Conservation (phyloP, 2,797 vertebrate genomes). For the Artibeus lituratus region DNA sequence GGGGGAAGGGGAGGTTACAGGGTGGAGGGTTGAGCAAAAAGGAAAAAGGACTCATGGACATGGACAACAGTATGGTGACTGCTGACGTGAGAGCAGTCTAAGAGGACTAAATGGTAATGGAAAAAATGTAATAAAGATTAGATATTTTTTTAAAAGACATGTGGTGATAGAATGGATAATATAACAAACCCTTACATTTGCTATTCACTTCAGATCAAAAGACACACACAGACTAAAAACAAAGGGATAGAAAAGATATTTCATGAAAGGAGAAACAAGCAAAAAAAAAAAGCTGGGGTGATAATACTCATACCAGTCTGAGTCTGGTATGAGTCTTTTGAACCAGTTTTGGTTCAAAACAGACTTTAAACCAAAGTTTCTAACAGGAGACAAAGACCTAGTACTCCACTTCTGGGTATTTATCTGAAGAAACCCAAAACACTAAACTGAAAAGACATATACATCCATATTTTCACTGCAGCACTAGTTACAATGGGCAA, state of each 20-base stretch:
- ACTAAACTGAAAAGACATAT: not conserved
- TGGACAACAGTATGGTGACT: too few relatives aligned
- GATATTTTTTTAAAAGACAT: too few relatives aligned
- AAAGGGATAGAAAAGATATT: not conserved
- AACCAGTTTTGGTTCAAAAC: not conserved
- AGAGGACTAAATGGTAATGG: too few relatives aligned
- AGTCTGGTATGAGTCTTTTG: too few relatives aligned
- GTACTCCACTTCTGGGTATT: not conserved
- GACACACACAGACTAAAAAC: not conserved
- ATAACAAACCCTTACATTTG: not conserved
- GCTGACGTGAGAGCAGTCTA: too few relatives aligned
- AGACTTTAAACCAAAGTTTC: not conserved
- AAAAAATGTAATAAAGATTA: too few relatives aligned
- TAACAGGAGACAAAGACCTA: not conserved
- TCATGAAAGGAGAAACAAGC: not conserved
- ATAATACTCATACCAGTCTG: not conserved
- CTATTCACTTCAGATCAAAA: not conserved
- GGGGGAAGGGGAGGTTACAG: too few relatives aligned
- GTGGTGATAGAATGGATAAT: not conserved
- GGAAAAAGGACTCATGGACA: too few relatives aligned
- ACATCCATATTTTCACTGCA: not conserved
- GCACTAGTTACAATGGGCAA: not conserved
- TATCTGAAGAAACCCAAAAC: not conserved
- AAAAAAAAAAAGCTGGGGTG: not conserved
- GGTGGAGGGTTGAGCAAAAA: too few relatives aligned